phyloP scores from a whole-genome alignment of 2,888 invertebrate species.

The Epinotia brunnichana region DNA sequence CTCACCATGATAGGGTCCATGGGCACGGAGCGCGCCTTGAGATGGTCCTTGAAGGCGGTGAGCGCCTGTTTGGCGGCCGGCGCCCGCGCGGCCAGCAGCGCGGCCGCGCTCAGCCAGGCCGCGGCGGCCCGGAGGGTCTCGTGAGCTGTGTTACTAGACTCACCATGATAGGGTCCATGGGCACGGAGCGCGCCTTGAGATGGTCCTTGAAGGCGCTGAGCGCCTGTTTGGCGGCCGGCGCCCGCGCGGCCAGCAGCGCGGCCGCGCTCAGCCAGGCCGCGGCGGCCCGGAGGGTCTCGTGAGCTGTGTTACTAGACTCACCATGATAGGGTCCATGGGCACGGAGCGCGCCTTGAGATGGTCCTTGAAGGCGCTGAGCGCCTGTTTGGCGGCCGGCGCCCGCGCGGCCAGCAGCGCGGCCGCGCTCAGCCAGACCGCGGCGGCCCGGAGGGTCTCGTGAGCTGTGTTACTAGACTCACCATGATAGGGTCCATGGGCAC shows the following conservation, averaged over 20 bases:
- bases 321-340: conserved; percentile 86
- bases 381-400: conserved; percentile 89
- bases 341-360: conserved; percentile 91
- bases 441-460: conserved; percentile 87
- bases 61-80: conserved; percentile 84
- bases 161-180: conserved; percentile 86
- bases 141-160: too few species aligned
- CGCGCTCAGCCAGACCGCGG: conserved; percentile 93
- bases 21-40: conserved; percentile 90
- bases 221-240: conserved; percentile 80
- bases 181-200: conserved; percentile 90
- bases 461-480: too few species aligned
- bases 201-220: conserved; percentile 91
- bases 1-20: conserved; percentile 88
- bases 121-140: too few species aligned
- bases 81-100: background rate
- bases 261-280: conserved; percentile 64
- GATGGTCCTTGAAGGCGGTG: conserved; percentile 90
- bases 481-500: conserved; percentile 87
- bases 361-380: conserved; percentile 90
- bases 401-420: conserved; percentile 82
- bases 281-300: too few species aligned
- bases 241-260: conserved; percentile 11
- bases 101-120: conserved; percentile 64
- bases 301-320: too few species aligned